These are phyloP conservation scores for Tethea ocularis DNA, from an alignment of 2,888 invertebrate species.

Conservation along the genomic window DNA sequence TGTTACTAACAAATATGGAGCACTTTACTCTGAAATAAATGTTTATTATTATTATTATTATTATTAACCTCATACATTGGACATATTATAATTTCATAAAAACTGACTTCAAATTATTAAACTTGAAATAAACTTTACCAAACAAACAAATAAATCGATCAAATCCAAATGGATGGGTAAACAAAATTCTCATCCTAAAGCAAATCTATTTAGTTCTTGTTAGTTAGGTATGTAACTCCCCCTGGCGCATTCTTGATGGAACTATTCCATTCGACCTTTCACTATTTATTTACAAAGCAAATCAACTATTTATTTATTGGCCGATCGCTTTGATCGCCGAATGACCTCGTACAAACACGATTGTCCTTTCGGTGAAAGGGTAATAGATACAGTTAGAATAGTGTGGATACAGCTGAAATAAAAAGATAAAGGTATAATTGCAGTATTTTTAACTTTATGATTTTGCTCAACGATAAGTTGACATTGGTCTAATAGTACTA, in stretches of 20 bases:
- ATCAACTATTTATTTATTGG: slow-evolving; percentile 81
- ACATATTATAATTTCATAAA: too few relatives aligned
- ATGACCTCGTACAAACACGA: slow-evolving; percentile 66
- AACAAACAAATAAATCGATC: slow-evolving; percentile 43
- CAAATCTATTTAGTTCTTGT: slow-evolving; percentile 69
- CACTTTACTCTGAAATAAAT: too few relatives aligned
- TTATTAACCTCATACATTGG: too few relatives aligned
- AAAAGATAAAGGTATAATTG: too few relatives aligned
- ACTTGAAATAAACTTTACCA: slow-evolving; percentile 22
- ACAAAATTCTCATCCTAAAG: slow-evolving; percentile 48
- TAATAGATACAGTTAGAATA: slow-evolving; percentile 31
- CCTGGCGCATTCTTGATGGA: slow-evolving; percentile 61
- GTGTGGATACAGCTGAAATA: slow-evolving; percentile 39
- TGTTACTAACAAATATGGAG: too few relatives aligned
- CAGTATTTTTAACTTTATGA: too few relatives aligned
- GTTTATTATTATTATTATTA: too few relatives aligned
- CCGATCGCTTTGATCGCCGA: slow-evolving; percentile 76
- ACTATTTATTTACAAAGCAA: slow-evolving; percentile 79
- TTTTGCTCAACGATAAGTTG: too few relatives aligned
- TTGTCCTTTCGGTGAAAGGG: slow-evolving; percentile 66
- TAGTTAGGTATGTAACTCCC: slow-evolving; percentile 58
- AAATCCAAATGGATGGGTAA: slow-evolving; percentile 35
- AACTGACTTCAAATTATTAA: slow-evolving; percentile 4
- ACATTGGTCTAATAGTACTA: too few relatives aligned
- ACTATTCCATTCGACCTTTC: slow-evolving; percentile 63